Conservation (phyloP, 1,140 invertebrate genomes). For the Drosophila grimshawi region DNA sequence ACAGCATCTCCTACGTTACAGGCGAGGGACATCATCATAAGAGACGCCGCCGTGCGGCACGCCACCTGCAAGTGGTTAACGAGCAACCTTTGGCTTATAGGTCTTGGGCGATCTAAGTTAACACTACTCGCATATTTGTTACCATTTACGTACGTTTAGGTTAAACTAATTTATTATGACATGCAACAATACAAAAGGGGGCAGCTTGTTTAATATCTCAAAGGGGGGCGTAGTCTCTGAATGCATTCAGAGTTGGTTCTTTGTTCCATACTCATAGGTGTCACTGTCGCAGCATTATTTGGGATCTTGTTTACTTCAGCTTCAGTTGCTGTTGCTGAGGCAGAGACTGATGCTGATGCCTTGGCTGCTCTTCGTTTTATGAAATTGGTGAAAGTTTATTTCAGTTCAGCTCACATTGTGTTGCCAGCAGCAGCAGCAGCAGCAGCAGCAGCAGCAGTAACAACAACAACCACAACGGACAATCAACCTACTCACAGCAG, state of each 20-base stretch:
- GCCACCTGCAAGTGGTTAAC: conserved; percentile 38
- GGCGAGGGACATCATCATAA: conserved; percentile 87
- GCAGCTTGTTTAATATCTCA: conserved; percentile 38
- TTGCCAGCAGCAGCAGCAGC: conserved; percentile 64
- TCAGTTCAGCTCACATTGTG: conserved; percentile 65
- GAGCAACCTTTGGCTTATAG: conserved; percentile 86
- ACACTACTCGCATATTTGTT: conserved; percentile 10
- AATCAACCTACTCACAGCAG: conserved; percentile 57
- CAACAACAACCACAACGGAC: conserved; percentile 24
- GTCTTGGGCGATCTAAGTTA: conserved; percentile 67
- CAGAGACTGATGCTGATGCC: conserved; percentile 19
- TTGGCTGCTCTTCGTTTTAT: conserved; percentile 58
- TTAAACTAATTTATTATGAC: conserved; percentile 66
- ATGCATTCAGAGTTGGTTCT: conserved; percentile 27
- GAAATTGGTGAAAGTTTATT: conserved; percentile 81
- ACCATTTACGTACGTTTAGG: conserved; percentile 37
- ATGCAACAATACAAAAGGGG: conserved; percentile 42
- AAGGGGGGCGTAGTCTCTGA: conserved; percentile 13
- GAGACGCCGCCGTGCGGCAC: conserved; percentile 81
- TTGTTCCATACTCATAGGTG: conserved; percentile 30
- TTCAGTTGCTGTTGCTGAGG: background rate
- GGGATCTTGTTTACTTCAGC: conserved; percentile 8
- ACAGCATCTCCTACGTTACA: conserved; percentile 89
- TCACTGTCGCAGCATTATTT: conserved; percentile 26
- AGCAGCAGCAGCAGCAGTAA: conserved; percentile 33